phyloP scores from a whole-genome alignment of 1,140 invertebrate species.

The Lerema accius region DNA sequence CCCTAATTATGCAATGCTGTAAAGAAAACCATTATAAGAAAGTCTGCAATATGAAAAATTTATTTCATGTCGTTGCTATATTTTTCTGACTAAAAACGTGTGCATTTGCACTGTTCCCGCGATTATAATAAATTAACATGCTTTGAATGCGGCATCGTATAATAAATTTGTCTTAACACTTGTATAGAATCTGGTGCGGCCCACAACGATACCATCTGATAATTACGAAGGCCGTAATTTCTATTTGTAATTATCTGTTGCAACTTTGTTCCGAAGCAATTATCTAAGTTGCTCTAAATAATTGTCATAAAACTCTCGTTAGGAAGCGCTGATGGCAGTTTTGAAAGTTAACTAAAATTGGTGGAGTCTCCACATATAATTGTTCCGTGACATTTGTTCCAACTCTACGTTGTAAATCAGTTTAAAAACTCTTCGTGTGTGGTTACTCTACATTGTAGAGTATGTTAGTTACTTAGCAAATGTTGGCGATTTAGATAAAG shows the following conservation, averaged over 20 bases:
- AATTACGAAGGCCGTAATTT: slow-evolving; percentile 36
- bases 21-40: too few species aligned
- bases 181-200: slow-evolving; percentile 17
- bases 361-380: slow-evolving; percentile 11
- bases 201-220: slow-evolving; percentile 19
- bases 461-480: background rate
- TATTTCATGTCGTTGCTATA: background rate
- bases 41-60: too few species aligned
- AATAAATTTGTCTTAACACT: slow-evolving; percentile 28
- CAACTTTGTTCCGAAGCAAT: slow-evolving; percentile 41
- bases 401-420: slow-evolving; percentile 17
- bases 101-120: background rate
- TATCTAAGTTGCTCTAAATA: slow-evolving; percentile 40
- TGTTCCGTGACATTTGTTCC: slow-evolving; percentile 16
- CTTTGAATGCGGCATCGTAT: slow-evolving; percentile 5
- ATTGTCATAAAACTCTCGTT: slow-evolving; percentile 48
- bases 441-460: slow-evolving; percentile 13
- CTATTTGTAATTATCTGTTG: slow-evolving; percentile 41
- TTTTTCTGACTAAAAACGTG: background rate
- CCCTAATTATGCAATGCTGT: too few species aligned
- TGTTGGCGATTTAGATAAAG: slow-evolving; percentile 1
- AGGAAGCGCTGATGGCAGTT: slow-evolving; percentile 30
- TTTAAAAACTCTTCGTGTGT: slow-evolving; percentile 26
- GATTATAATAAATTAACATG: slow-evolving; percentile 20
- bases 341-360: slow-evolving; percentile 24